Evolutionary conservation across 2,797 vertebrate species (phyloP), one percentile per base, ranked within the genome.

Genomic region (Arctocebus calabarensis): DNA sequence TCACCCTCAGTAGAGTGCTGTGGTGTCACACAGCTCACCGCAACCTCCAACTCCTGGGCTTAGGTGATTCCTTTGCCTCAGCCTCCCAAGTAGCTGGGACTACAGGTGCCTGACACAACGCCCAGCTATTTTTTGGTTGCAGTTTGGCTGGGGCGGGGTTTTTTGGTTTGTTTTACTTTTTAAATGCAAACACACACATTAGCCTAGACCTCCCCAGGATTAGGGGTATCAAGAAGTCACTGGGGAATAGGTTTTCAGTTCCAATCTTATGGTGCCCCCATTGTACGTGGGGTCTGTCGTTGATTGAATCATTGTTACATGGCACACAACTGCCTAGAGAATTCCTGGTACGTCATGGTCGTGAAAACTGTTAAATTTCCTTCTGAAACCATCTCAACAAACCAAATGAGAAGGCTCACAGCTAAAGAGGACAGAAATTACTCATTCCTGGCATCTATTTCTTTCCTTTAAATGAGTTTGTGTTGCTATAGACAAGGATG

Each of bases 321-420:
- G 23, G 1, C 40, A 3, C 78, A 79, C 77, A 59, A 43, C 34
- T 43, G 90, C 43, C 17, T 3, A 52, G 48, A 95, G 81, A 93
- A 66, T 40, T 73, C 40, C 27, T 34, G 13, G 64, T 61, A 43
- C 74, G 40, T 19, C 0, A 29, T 1, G 2, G 52, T 66, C 75
- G 20, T 77, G 55, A 88, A 27, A 83, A 74, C 64, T 71, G 55
- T 81, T n/a, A 19, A 59, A 48, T 59, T 68, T 19, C 68, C 19
- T 70, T 55, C 77, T 22, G 43, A 97, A 95, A 84, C 32, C 22
- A 71, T 71, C 34, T 57, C 68, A 61, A 48, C 16, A 88, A 96
- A 91, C 32, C 11, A 74, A 78, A 9, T 25, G 27, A 85, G 75
- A 90, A 84, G 74, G 52, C 27, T 48, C 7, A 9, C 17, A 29